Conservation (phyloP, 2,888 invertebrate genomes). For the Steinernema hermaphroditum region DNA sequence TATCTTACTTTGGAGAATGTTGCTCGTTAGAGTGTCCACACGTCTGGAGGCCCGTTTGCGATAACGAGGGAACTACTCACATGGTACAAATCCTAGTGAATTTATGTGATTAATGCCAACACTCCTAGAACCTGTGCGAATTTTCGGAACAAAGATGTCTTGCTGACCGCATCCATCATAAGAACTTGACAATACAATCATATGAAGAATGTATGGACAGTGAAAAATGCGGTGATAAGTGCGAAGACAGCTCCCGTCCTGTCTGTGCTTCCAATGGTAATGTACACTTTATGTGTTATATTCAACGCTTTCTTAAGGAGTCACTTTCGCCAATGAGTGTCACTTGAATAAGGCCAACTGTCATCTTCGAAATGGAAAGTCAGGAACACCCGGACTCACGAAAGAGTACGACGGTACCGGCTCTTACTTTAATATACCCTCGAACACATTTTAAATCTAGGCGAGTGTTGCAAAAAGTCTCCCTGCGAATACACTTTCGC, state of each 20-base stretch:
- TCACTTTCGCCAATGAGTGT: conserved; percentile 55
- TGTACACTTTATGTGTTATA: not conserved
- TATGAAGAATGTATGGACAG: conserved; percentile 49
- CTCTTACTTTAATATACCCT: not conserved
- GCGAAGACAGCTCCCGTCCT: conserved; percentile 53
- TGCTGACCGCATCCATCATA: conserved; percentile 44
- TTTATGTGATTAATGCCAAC: not conserved
- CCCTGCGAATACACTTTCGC: conserved; percentile 43
- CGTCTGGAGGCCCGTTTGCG: conserved; percentile 54
- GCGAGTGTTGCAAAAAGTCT: conserved; percentile 48
- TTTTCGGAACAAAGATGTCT: conserved; percentile 57
- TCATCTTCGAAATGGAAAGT: conserved; percentile 43
- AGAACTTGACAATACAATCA: conserved; percentile 50
- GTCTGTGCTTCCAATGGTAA: conserved; percentile 55
- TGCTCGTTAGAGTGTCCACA: conserved; percentile 45
- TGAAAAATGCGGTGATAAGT: conserved; percentile 44
- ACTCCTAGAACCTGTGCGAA: conserved; percentile 57
- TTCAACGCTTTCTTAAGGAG: conserved; percentile 39
- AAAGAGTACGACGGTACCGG: conserved; percentile 49
- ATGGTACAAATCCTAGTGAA: conserved; percentile 25
- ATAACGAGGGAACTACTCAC: conserved; percentile 41
- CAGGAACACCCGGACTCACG: conserved; percentile 35
- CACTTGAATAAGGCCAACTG: conserved; percentile 55
- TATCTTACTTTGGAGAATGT: conserved; percentile 46
- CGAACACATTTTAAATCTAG: conserved; percentile 35